Base-by-base conservation (phyloP, 2,797 vertebrate genomes). In the Lacerta agilis region DNA sequence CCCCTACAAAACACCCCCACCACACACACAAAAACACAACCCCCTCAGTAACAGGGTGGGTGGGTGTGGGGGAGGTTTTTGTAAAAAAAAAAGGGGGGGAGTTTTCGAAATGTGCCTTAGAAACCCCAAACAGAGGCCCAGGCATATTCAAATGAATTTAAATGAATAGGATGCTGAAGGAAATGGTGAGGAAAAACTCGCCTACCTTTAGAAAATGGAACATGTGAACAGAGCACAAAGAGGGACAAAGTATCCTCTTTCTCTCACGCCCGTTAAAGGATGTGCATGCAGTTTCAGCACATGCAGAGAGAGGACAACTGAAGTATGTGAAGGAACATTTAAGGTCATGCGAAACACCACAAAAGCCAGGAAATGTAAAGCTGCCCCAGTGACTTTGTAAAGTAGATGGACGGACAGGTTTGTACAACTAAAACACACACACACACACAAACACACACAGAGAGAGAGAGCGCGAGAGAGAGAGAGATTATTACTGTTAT, bases 71-170 rank as follows among this genome's bases (percentile, higher is more conserved):
- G 23, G 9, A 8, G 11, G 36, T 33, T 71, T 20, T 17, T 87
- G 17, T 92, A 92, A 3, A 43, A 18, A 41, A 13, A 79, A 55
- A 55, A 64, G 38, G 38, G 38, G 38, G 38, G 38, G 38, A 67
- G 58, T 94, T 94, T 95, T 94, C 92, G 95, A 96, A 94, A 95
- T 69, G 36, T 75, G 25, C 61, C 96, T 96, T 92, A 96, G 96
- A 97, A 97, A 97, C 96, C 93, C 93, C 91, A 85, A 90, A 88
- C 91, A 92, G 95, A 92, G 93, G 96, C 92, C 76, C 88, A 96
- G 95, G 95, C 95, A 97, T 97, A 96, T 96, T 93, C 49, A 95
- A 96, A 96, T 96, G 94, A 96, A 96, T 87, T 88, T 96, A 95
- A 96, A 96, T 29, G 83, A 91, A 49, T 38, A 29, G 25, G 38